Conservation (phyloP, 2,113 vertebrate genomes). For the Xenopus laevis region DNA sequence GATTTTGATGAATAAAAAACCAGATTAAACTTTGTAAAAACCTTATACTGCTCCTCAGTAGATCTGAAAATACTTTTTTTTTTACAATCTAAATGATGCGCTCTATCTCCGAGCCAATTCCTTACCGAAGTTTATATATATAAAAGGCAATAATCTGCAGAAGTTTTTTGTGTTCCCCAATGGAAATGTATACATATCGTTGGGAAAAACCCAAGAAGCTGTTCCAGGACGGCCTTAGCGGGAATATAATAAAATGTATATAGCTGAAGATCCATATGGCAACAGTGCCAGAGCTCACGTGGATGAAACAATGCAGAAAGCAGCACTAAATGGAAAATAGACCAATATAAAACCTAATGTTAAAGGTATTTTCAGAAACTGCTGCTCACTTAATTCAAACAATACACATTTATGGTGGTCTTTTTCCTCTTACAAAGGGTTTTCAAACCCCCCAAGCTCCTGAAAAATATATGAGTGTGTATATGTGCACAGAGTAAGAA, state of each 20-base stretch:
- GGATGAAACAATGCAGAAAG: not conserved
- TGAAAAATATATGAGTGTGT: too few relatives aligned
- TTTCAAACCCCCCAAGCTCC: too few relatives aligned
- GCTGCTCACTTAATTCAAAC: too few relatives aligned
- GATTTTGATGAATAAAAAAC: not conserved
- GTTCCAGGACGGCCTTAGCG: not conserved
- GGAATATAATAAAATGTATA: conserved; percentile 2
- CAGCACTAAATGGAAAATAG: not conserved
- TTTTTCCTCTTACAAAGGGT: too few relatives aligned
- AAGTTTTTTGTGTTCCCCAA: not conserved
- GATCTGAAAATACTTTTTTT: conserved; percentile 6
- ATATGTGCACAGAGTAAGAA: too few relatives aligned
- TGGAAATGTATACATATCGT: not conserved
- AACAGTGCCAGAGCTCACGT: too few relatives aligned
- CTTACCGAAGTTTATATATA: not conserved
- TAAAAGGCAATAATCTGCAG: not conserved
- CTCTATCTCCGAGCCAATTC: not conserved
- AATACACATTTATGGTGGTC: too few relatives aligned
- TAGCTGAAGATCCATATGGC: too few relatives aligned
- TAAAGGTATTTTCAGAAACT: too few relatives aligned
- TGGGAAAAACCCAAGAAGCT: not conserved
- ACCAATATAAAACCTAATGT: too few relatives aligned
- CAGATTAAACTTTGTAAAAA: not conserved
- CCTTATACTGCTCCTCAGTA: not conserved
- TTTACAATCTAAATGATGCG: conserved; percentile 2